Evolutionary conservation across 2,888 invertebrate species (phyloP).

Genomic region (Girardia tigrina): DNA sequence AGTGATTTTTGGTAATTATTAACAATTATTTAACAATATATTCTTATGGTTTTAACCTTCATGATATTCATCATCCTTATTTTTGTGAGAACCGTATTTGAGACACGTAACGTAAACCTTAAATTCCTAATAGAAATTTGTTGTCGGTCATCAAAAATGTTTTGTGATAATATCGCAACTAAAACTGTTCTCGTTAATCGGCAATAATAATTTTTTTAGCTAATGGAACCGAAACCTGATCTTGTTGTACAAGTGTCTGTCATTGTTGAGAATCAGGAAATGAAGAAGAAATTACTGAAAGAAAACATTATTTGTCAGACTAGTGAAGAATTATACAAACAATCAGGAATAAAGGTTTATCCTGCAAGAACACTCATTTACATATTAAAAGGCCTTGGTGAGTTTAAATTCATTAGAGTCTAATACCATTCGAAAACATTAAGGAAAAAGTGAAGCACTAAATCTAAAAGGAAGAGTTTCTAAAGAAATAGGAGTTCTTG

Average conservation of each 20-base stretch:
- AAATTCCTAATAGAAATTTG: too few relatives aligned
- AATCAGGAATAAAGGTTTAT: conserved; percentile 80
- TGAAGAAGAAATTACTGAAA: conserved; percentile 71
- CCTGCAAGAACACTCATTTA: conserved; percentile 87
- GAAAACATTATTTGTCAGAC: conserved; percentile 75
- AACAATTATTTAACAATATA: too few relatives aligned
- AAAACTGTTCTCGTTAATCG: background rate
- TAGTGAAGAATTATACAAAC: conserved; percentile 64
- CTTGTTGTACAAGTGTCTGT: conserved; percentile 87
- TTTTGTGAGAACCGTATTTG: too few relatives aligned
- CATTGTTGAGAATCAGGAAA: conserved; percentile 78
- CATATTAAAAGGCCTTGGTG: conserved; percentile 80
- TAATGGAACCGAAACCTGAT: conserved; percentile 78
- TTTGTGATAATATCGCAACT: background rate
- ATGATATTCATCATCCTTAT: too few relatives aligned
- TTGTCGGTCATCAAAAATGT: background rate
- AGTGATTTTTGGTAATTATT: too few relatives aligned
- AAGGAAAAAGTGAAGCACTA: conserved; percentile 79
- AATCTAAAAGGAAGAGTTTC: conserved; percentile 84
- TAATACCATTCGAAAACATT: background rate
- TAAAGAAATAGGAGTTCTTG: conserved; percentile 84
- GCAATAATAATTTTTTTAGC: background rate
- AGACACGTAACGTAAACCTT: too few relatives aligned
- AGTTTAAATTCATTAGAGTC: conserved; percentile 30
- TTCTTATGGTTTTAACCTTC: too few relatives aligned